Evolutionary conservation across 2,797 vertebrate genomes (phyloP), one percentile per base, ranked within the genome.

Genomic region (Macrochelys suwanniensis): DNA sequence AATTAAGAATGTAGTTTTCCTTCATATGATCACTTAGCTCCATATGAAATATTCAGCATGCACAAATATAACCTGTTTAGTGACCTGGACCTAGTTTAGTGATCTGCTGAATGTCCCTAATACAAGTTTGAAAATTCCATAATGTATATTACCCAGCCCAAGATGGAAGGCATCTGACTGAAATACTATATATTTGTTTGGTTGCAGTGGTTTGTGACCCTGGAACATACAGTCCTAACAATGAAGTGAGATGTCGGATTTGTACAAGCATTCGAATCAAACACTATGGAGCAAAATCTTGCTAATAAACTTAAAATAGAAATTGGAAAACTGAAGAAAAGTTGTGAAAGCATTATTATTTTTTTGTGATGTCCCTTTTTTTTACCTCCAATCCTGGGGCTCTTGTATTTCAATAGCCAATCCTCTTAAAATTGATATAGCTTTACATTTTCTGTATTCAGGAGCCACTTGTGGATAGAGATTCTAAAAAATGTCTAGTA

Each of bases 141-240:
- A 76, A 77, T 49, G 74, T 77, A 45, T 47, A 77, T 47, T 47
- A 77, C 26, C 12, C 74, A 47, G 5, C 45, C 42, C 15, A 77
- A 31, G 6, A 19, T 2, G 0, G 47, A 37, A 56, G 50, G 8
- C 19, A 87, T 80, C 50, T 74, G 65, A 74, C 26, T 68, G 89
- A 88, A 76, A 79, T 56, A 0, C 79, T 7, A 0, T 89, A 3
- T 47, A 31, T 95, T 25, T 97, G 45, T 94, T 98, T 97, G 87
- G 71, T 97, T 80, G 4, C 98, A 98, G 98, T 98, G 94, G 98
- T 97, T 85, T 98, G 98, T 77, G 91, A 91, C 61, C 98, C 98
- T 6, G 97, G 98, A 84, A 98, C 96, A 47, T 98, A 97, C 89
- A 98, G 98, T 57, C 97, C 98, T n/a, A 93, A 96, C 93, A 89